A percentile compares a stretch with the other conserved stretches of the same genome.
These are phyloP conservation scores for Petrocephalus microphthalmus DNA, from an alignment of 2,113 vertebrate species.

Conservation along the genomic window DNA sequence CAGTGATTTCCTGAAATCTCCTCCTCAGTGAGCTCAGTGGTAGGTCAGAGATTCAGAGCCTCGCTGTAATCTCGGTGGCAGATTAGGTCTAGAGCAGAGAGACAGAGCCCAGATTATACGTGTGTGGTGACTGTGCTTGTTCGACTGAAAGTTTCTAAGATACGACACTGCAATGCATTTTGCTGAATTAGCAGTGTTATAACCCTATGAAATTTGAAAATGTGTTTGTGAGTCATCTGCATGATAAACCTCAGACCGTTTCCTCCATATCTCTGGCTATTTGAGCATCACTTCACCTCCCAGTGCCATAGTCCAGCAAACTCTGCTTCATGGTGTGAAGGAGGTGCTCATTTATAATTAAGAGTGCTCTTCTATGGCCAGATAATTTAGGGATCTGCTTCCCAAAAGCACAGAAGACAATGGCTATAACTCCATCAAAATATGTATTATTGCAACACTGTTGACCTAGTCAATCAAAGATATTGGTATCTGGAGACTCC, in stretches of 20 bases:
- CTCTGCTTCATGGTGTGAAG: background rate
- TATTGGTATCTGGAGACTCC: background rate
- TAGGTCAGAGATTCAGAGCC: background rate
- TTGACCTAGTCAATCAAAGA: background rate
- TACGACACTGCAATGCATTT: background rate
- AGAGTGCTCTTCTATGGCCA: background rate
- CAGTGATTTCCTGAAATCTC: background rate
- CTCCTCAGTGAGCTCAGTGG: background rate
- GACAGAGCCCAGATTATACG: background rate
- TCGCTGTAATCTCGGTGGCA: background rate
- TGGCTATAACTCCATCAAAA: too few relatives aligned
- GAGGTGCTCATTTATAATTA: background rate
- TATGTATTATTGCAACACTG: too few relatives aligned
- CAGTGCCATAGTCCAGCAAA: background rate
- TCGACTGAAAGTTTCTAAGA: background rate
- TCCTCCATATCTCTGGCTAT: background rate
- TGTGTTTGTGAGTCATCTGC: background rate
- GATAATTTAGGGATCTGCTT: background rate
- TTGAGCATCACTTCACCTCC: background rate
- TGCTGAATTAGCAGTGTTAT: background rate
- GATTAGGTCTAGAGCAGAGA: background rate
- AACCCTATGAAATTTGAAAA: background rate
- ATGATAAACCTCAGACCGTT: background rate
- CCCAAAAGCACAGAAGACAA: background rate
- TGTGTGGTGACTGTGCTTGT: background rate